Conservation (phyloP, 1,140 invertebrate genomes). For the Maconellicoccus hirsutus region DNA sequence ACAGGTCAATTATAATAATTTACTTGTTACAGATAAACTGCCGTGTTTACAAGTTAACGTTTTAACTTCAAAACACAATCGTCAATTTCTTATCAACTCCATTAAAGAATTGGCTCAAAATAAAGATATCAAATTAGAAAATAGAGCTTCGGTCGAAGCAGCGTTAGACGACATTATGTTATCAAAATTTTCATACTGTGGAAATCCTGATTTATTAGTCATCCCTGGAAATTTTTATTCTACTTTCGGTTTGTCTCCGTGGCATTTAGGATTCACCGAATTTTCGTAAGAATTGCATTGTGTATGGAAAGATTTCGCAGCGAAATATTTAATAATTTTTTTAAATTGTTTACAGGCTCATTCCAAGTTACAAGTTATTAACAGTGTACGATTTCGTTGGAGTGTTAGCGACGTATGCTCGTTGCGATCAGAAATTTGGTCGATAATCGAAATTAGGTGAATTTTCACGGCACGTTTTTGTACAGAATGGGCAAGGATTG, state of each 20-base stretch:
- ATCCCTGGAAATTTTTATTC: slow-evolving; percentile 45
- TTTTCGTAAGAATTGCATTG: slow-evolving; percentile 41
- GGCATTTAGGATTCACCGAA: slow-evolving; percentile 57
- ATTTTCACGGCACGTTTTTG: too few species aligned
- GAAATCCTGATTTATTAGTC: slow-evolving; percentile 46
- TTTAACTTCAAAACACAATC: slow-evolving; percentile 41
- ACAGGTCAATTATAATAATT: slow-evolving; percentile 32
- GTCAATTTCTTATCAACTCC: slow-evolving; percentile 38
- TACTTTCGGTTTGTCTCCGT: slow-evolving; percentile 51
- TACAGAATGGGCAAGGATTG: too few species aligned
- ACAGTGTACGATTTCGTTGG: slow-evolving; percentile 42
- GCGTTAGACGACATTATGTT: slow-evolving; percentile 41
- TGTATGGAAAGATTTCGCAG: not conserved
- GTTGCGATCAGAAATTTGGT: slow-evolving; percentile 54
- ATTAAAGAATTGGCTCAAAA: slow-evolving; percentile 36
- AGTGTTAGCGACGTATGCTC: slow-evolving; percentile 45
- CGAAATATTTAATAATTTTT: not conserved
- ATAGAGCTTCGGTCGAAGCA: slow-evolving; percentile 38
- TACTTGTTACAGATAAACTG: slow-evolving; percentile 33
- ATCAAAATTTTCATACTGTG: slow-evolving; percentile 6
- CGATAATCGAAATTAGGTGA: not conserved
- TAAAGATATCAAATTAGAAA: slow-evolving; percentile 37
- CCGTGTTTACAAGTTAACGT: slow-evolving; percentile 39
- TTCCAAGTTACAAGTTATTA: slow-evolving; percentile 37
- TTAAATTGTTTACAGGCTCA: not conserved